Evolutionary conservation across 2,113 vertebrate species (phyloP), one percentile per base, ranked within the genome.

Genomic region (Hydropotes inermis): DNA sequence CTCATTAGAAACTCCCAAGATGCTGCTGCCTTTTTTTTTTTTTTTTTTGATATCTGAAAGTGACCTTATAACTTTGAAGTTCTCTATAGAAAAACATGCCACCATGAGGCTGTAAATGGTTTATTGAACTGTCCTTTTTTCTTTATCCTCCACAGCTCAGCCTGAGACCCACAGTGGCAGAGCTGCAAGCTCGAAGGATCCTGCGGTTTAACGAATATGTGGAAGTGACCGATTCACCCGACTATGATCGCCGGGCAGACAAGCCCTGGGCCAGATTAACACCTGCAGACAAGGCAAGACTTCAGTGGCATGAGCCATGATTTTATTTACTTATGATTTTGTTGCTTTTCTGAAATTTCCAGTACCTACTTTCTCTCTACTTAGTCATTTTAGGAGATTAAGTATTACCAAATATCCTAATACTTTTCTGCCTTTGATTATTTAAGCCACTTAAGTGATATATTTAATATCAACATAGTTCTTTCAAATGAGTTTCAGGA

Each of bases 181-280:
- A 99, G 98, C 99, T 99, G 28, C 99, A 99, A 50, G 99, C 99
- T 1, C 99, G 99, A 95, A 99, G 99, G 97, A 99, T 99, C 98
- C 98, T 99, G 95, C 98, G 99, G 52, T 99, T 99, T 98, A 99
- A 99, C 0, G 99, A 99, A 98, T 99, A 99, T 0, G 99, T 99
- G 82, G 99, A 99, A 98, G 99, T 99, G 97, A 99, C 99, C 0
- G 99, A 99, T 16, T 99, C 99, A 91, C 99, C 99, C 0, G 99
- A 99, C 98, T 99, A 99, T 0, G 99, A 99, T 98, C 99, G 99
- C 33, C 99, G 99, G 47, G 99, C 99, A 0, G 99, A 99, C 98
- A 99, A 99, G 97, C 99, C 99, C 93, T 99, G 99, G 99, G 99
- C 99, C 97, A 99, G 99, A 92, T 98, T 99, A 94, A 99, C 99